Evolutionary conservation across 2,888 invertebrate species (phyloP), one percentile per base, ranked within the genome.

Genomic region (Punctoribates punctum): DNA sequence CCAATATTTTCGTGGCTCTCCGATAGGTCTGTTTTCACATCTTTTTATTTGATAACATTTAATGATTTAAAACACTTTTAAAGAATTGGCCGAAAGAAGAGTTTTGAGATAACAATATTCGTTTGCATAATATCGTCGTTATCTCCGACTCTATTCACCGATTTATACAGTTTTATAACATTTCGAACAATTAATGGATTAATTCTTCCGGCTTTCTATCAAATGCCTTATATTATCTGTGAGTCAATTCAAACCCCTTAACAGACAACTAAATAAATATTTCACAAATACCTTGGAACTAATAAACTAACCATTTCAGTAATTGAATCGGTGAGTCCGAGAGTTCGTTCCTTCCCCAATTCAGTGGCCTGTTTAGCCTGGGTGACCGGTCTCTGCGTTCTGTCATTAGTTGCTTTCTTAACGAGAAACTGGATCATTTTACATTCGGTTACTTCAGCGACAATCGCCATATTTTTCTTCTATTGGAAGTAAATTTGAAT

Each of bases 311-410:
- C n/a, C 25, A 25, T 8, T 65, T 1, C 11, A 79, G 79, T 79
- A 60, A 29, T 77, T 4, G 79, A 79, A 72, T 54, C 77, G 4
- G 79, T 79, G 1, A 75, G 77, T 38, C 79, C 79, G 0, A 74
- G 77, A 81, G 86, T 86, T 79, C 81, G 86, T 74, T 85, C 87
- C 25, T 81, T 86, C 6, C 77, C 85, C 27, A 82, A 84, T 20
- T 75, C 77, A 13, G 51, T 78, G 8, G 77, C 76, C 0, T 77
- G 77, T 42, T 20, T 73, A 3, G 54, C 75, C 11, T 81, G 81
- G 81, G 80, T 81, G 0, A 57, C 80, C 8, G 82, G 83, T 54
- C 81, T 82, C 79, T 81, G 81, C 20, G 42, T 81, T 11, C 75
- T 83, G 17, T 81, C 83, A 0, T 78, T 82, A 17, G 73, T 82